Conservation (phyloP, 2,888 invertebrate genomes). For the Boloria selene region DNA sequence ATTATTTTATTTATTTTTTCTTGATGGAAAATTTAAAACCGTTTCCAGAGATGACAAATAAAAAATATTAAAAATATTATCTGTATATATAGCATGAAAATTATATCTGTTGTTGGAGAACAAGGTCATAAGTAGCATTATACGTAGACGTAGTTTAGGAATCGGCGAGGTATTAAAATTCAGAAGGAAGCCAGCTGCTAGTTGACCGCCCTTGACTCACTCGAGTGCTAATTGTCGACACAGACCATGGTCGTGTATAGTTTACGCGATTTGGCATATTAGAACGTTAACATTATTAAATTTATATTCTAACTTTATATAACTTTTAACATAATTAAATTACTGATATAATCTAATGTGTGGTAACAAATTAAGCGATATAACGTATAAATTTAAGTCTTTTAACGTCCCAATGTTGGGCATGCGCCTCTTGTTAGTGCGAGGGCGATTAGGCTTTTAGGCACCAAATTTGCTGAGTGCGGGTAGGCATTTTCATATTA, state of each 20-base stretch:
- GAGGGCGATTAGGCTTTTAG: too few species aligned
- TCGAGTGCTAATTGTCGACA: conserved; percentile 28
- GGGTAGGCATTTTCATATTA: too few species aligned
- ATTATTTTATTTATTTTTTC: neutral
- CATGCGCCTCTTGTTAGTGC: too few species aligned
- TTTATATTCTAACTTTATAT: neutral
- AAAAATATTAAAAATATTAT: too few species aligned
- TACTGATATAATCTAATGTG: too few species aligned
- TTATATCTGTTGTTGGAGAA: neutral
- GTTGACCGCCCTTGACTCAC: conserved; percentile 74
- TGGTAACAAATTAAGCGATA: too few species aligned
- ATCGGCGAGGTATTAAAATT: conserved; percentile 65
- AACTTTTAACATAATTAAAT: neutral
- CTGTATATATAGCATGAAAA: neutral
- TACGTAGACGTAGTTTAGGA: conserved; percentile 55
- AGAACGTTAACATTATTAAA: conserved; percentile 6
- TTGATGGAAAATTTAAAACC: neutral
- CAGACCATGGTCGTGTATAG: conserved; percentile 10
- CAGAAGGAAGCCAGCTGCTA: conserved; percentile 68
- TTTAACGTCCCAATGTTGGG: too few species aligned
- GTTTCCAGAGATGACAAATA: neutral
- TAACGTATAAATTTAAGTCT: too few species aligned
- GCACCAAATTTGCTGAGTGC: too few species aligned
- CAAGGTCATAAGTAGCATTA: conserved; percentile 25
- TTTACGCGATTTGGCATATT: conserved; percentile 19